phyloP scores from a whole-genome alignment of 2,888 invertebrate species.

The Cerceris rybyensis region DNA sequence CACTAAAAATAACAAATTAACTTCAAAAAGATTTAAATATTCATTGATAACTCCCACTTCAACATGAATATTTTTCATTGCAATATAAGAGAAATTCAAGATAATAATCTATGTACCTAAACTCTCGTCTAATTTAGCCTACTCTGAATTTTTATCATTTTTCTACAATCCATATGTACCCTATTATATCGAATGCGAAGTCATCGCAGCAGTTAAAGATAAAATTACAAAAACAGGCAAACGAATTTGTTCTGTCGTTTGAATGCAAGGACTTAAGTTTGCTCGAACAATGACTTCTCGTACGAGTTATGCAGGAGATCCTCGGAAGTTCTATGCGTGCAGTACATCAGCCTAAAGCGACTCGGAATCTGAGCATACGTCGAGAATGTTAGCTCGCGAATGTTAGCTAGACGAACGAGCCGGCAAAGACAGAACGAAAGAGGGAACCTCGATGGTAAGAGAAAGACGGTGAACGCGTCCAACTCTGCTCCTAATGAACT shows the following conservation, averaged over 20 bases:
- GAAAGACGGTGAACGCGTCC: constrained; percentile 54
- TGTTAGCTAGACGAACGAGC: constrained; percentile 19
- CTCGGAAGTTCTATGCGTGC: constrained; percentile 13
- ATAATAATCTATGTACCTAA: too few species aligned
- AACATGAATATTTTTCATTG: too few species aligned
- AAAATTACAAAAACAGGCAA: too few species aligned
- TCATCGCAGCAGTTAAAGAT: too few species aligned
- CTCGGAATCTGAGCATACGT: constrained; percentile 27
- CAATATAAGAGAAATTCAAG: too few species aligned
- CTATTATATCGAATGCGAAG: too few species aligned
- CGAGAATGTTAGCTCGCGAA: constrained; percentile 19
- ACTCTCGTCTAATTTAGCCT: too few species aligned
- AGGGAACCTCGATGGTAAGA: constrained; percentile 18
- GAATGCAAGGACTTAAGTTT: constrained; percentile 11
- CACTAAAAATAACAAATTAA: too few species aligned
- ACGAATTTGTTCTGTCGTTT: neutral
- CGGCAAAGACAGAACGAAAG: constrained; percentile 42
- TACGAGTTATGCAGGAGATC: constrained; percentile 1
- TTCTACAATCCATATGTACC: too few species aligned
- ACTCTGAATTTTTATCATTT: too few species aligned
- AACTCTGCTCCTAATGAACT: constrained; percentile 77
- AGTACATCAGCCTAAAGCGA: neutral
- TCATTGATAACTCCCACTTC: too few species aligned
- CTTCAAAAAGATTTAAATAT: too few species aligned
- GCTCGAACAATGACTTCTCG: constrained; percentile 6